Evolutionary conservation across 2,797 vertebrate species (phyloP).

Genomic region (Brachyalestes nurse): DNA sequence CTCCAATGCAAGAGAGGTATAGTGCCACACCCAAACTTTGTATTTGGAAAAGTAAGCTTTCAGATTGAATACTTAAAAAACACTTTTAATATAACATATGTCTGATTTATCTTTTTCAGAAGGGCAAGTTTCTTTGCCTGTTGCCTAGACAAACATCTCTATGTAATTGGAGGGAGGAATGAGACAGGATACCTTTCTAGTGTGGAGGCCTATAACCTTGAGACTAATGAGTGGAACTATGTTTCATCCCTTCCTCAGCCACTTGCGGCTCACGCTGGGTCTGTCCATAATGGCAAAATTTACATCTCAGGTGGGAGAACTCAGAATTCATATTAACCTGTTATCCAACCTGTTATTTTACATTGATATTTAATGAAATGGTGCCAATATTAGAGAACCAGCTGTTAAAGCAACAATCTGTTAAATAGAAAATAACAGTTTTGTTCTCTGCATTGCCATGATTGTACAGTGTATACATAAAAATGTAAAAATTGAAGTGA

Average conservation of each 20-base stretch:
- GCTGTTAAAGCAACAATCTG: too few relatives aligned
- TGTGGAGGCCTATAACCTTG: slow-evolving; percentile 96
- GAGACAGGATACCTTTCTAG: slow-evolving; percentile 97
- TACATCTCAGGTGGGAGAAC: slow-evolving; percentile 93
- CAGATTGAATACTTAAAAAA: slow-evolving; percentile 6
- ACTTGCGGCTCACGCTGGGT: slow-evolving; percentile 94
- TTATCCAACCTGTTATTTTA: background rate
- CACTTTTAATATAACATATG: slow-evolving; percentile 17
- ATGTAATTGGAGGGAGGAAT: slow-evolving; percentile 96
- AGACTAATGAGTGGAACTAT: slow-evolving; percentile 98
- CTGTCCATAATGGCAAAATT: slow-evolving; percentile 97
- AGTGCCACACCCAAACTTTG: slow-evolving; percentile 27
- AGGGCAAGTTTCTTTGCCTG: slow-evolving; percentile 99
- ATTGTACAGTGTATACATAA: background rate
- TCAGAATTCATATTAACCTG: too few relatives aligned
- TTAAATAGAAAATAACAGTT: too few relatives aligned
- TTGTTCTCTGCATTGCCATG: too few relatives aligned
- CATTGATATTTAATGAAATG: background rate
- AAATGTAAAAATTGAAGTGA: background rate
- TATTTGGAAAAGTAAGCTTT: background rate
- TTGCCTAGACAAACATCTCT: slow-evolving; percentile 95
- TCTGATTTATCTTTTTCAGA: slow-evolving; percentile 72
- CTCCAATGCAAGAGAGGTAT: slow-evolving; percentile 99
- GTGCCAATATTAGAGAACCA: background rate
- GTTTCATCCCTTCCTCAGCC: slow-evolving; percentile 94